Evolutionary conservation across 37 sponge, comb jelly and placozoan species (phyloP).

Genomic region (Diacarnus erythraeanus): DNA sequence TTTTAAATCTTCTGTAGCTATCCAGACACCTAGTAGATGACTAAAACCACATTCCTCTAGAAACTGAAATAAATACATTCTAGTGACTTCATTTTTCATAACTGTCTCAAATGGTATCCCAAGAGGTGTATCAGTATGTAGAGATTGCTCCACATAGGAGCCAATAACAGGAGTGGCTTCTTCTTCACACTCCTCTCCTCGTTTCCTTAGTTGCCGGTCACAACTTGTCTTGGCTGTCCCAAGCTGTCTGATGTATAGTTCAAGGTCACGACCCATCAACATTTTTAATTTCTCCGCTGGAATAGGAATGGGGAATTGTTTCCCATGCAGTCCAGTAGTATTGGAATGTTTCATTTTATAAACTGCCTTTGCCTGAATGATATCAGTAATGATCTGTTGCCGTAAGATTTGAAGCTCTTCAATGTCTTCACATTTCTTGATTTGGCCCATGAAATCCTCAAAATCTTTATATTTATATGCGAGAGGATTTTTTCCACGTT

Average conservation of each 20-base stretch:
- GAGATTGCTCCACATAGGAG: background rate
- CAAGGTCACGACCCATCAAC: constrained; percentile 73
- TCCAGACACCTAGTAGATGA: constrained; percentile 57
- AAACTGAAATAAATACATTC: constrained; percentile 20
- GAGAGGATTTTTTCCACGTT: constrained; percentile 38
- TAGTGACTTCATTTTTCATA: constrained; percentile 31
- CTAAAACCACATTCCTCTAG: constrained; percentile 25
- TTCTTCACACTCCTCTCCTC: constrained; percentile 54
- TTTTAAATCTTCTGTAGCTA: background rate
- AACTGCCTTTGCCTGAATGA: constrained; percentile 87
- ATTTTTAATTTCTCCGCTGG: constrained; percentile 74
- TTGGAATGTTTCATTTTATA: constrained; percentile 67
- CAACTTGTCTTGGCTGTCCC: constrained; percentile 52
- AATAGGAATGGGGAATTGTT: constrained; percentile 62
- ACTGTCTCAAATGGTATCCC: constrained; percentile 64
- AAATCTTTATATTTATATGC: constrained; percentile 54
- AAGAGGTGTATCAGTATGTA: background rate
- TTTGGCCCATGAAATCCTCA: constrained; percentile 81
- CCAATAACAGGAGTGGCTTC: background rate
- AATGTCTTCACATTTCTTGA: constrained; percentile 61
- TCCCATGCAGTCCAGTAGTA: constrained; percentile 45
- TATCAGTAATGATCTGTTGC: constrained; percentile 79
- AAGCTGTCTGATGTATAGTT: constrained; percentile 74
- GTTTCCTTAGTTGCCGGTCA: constrained; percentile 65
- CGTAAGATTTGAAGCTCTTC: constrained; percentile 66